Evolutionary conservation across 2,113 vertebrate genomes (phyloP).

Genomic region (Corythoichthys haematopterus): DNA sequence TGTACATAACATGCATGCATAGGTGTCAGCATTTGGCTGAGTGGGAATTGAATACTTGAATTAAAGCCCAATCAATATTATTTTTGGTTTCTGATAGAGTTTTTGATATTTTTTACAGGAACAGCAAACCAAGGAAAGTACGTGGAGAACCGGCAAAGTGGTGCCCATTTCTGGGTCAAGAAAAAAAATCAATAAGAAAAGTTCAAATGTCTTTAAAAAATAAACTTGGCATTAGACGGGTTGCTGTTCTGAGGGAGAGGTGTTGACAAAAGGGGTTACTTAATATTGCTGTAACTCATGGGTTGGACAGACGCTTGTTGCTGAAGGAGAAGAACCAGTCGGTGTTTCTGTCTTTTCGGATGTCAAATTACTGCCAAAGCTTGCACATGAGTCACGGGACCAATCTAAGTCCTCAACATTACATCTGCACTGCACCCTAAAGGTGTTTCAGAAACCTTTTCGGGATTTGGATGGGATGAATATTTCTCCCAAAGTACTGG

Average conservation of each 20-base stretch:
- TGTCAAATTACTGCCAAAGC: too few relatives aligned
- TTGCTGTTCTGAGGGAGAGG: slow-evolving; percentile 23
- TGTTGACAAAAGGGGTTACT: slow-evolving; percentile 34
- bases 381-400: too few relatives aligned
- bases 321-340: too few relatives aligned
- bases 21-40: slow-evolving; percentile 40
- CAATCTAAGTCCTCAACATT: too few relatives aligned
- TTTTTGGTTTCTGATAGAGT: slow-evolving; percentile 67
- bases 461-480: too few relatives aligned
- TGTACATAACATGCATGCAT: slow-evolving; percentile 18
- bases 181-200: slow-evolving; percentile 73
- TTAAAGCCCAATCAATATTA: slow-evolving; percentile 77
- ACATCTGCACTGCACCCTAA: too few relatives aligned
- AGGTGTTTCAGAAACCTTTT: too few relatives aligned
- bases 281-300: too few relatives aligned
- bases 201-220: slow-evolving; percentile 79
- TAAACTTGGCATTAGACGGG: slow-evolving; percentile 63
- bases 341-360: too few relatives aligned
- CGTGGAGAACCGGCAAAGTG: slow-evolving; percentile 71
- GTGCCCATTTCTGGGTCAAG: slow-evolving; percentile 73
- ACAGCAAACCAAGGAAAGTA: slow-evolving; percentile 73
- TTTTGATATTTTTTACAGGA: slow-evolving; percentile 71
- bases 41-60: slow-evolving; percentile 66
- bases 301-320: too few relatives aligned
- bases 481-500: too few relatives aligned